Conservation (phyloP, 2,888 invertebrate species). For the Cephus pygmeus region DNA sequence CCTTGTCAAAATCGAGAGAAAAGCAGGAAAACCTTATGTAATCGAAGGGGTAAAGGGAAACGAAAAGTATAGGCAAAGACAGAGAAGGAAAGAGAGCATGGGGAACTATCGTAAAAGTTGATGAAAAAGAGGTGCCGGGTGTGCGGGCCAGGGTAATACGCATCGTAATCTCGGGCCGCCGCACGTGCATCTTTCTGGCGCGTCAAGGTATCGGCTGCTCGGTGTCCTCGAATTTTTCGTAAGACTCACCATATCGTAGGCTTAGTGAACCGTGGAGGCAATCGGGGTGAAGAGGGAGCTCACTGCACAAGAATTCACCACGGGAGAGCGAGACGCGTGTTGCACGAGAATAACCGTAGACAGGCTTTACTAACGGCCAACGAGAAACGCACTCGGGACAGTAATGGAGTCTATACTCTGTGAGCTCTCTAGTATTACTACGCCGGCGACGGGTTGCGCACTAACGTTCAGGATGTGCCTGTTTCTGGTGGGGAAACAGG, state of each 20-base stretch:
- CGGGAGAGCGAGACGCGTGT: conserved; percentile 14
- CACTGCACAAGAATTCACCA: conserved; percentile 10
- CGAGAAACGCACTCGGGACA: conserved; percentile 61
- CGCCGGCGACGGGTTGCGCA: conserved; percentile 72
- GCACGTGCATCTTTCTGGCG: background rate
- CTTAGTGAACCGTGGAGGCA: background rate
- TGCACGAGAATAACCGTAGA: conserved; percentile 13
- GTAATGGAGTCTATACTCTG: conserved; percentile 56
- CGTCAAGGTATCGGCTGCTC: background rate
- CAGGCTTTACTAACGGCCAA: conserved; percentile 61
- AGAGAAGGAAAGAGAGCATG: conserved; percentile 12
- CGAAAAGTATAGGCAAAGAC: conserved; percentile 14
- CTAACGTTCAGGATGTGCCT: conserved; percentile 28
- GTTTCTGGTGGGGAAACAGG: conserved; percentile 28
- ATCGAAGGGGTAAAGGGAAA: conserved; percentile 31
- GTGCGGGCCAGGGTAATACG: background rate
- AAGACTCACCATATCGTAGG: background rate
- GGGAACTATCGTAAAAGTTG: background rate
- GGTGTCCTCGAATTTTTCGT: background rate
- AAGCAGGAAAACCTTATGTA: conserved; percentile 25
- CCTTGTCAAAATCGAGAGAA: conserved; percentile 2
- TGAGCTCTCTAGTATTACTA: conserved; percentile 54
- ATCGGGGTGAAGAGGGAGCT: conserved; percentile 8
- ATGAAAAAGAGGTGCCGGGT: conserved; percentile 9
- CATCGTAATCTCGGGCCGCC: background rate